Evolutionary conservation across 2,888 invertebrate genomes (phyloP).

Genomic region (Meandrusa payeni): DNA sequence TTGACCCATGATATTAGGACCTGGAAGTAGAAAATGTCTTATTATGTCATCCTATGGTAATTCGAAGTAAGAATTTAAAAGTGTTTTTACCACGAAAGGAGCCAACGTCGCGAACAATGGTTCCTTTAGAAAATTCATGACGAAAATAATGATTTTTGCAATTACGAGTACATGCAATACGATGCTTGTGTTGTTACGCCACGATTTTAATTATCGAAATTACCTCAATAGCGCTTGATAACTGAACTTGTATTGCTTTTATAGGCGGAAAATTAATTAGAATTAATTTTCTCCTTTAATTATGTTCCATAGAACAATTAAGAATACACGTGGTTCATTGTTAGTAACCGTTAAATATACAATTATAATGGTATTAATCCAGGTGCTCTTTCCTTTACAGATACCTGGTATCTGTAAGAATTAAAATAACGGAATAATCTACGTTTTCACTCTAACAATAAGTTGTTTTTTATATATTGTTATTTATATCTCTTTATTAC

Average conservation of each 20-base stretch:
- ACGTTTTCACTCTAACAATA: no score
- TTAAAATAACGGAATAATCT: no score
- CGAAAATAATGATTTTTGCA: constrained; percentile 23
- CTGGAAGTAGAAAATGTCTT: constrained; percentile 29
- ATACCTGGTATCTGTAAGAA: no score
- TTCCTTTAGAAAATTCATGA: constrained; percentile 33
- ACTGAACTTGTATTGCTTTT: constrained; percentile 7
- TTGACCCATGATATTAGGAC: constrained; percentile 32
- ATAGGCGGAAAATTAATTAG: constrained; percentile 10
- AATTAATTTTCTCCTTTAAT: neutral
- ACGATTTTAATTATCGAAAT: constrained; percentile 51
- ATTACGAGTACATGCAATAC: constrained; percentile 11
- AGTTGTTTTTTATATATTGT: no score
- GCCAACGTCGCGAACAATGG: constrained; percentile 37
- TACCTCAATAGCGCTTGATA: constrained; percentile 36
- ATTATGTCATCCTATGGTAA: constrained; percentile 1
- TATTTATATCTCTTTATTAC: no score
- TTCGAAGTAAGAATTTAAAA: constrained; percentile 15
- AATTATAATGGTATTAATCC: no score
- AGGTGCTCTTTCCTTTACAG: no score
- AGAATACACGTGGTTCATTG: constrained; percentile 39
- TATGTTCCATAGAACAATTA: constrained; percentile 2
- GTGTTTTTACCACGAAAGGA: constrained; percentile 42
- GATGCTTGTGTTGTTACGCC: constrained; percentile 39
- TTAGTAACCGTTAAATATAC: no score